Base-by-base conservation (phyloP, 2,113 vertebrate species). In the Cochlearius cochlearius region DNA sequence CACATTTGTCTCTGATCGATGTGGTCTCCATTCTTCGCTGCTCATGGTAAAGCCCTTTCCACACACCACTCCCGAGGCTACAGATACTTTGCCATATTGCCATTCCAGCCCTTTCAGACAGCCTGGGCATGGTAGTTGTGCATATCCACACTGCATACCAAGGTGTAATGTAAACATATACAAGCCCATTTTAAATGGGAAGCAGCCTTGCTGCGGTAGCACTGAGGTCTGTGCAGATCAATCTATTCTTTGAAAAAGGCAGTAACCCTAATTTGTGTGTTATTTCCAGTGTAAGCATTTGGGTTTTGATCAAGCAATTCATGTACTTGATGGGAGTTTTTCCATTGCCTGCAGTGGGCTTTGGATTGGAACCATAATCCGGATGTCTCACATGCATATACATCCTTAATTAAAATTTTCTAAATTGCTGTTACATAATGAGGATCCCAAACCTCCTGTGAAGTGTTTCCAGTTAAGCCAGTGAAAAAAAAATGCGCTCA, bases 401-500 rank as follows among this genome's bases (percentile, higher is more conserved):
- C 5, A 21, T 89, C 81, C 84, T 67, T 95, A 90, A 94, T 97
- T 89, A 94, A 96, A 90, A 88, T 50, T 76, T 94, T 90, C 50
- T 85, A 94, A 94, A 94, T 90, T 95, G 66, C 66, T 94, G 66
- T 92, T 92, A 91, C 58, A 82, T 97, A 95, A 94, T 62, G 81
- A 97, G 84, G 80, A 97, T 95, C 29, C 53, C 74, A 95, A 94
- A 85, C 53, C 49, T 94, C 66, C 66, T 8, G 12, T 94, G 74
- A 96, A 95, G 84, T 69, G 62, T 92, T 95, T 89, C 77, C 75
- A 82, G 77, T 88, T 94, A 95, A 91, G 76, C 74, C 53, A 85
- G 72, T 86, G 59, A 6, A 69, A 95, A 94, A 94, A 90, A 47
- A 81, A 60, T 11, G 29, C 45, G 41, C 36, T 53, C 4, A 0